Base-by-base conservation (phyloP, 2,888 invertebrate genomes). In the Octonoba sinensis region DNA sequence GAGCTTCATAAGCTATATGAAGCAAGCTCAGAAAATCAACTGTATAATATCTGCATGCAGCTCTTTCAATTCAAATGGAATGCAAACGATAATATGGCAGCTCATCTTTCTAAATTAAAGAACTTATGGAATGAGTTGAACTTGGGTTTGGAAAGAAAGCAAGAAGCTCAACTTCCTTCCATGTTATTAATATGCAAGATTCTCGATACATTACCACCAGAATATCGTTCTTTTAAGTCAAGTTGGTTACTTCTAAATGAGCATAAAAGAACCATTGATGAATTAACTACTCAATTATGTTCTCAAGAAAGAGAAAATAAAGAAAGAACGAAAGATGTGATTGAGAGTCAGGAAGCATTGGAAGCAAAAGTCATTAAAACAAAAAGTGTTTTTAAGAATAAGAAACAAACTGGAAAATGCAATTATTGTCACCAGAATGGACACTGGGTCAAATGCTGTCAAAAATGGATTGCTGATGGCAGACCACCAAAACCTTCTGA, bases 401-500 rank as follows among this genome's bases (percentile, higher is more conserved):
- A 54, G 18, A 27, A 64, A 24, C 22, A 57, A 22, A n/a, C 24
- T 11, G 46, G 60, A 11, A 56, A 27, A 13, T 76, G 57, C 20
- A 76, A 76, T 18, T 82, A 82, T 20, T 82, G 82, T 16, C 64
- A 82, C n/a, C 44, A 82, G 20, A 54, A 20, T n/a, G 82, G 54
- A 6, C 69, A 70, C 18, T 82, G 76, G 70, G 44, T 62, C 0
- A 82, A 22, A 49, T 22, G 1, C 1, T 82, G 76, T 18, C 6
- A 0, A 3, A 76, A 70, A n/a, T 70, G 75, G 76, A 72, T 64
- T 57, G 66, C 49, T 36, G 79, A 79, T 57, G 66, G 66, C 1
- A 57, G 20, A 51, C 73, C 70, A 62, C 24, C 64, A 27, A 76
- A 67, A 46, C 47, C 27, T 11, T 67, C 12, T 49, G 15, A 44